Evolutionary conservation across 2,888 invertebrate species (phyloP).

Genomic region (Cinara cedri): DNA sequence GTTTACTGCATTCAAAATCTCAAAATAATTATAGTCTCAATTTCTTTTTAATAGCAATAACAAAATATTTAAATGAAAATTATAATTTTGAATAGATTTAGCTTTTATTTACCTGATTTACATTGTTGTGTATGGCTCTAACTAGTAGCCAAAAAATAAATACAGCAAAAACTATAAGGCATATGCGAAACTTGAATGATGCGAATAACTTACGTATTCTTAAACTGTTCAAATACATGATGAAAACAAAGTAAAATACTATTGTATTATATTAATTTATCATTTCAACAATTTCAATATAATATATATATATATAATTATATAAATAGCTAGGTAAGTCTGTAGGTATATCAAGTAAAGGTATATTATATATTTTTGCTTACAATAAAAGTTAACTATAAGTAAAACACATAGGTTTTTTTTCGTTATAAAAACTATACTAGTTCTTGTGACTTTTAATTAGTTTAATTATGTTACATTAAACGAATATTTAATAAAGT

Average conservation of each 20-base stretch:
- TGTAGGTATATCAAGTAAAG: not conserved
- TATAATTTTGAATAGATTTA: not conserved
- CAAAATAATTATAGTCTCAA: no score
- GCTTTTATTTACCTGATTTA: constrained; percentile 24
- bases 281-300: not conserved
- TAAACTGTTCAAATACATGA: constrained; percentile 6
- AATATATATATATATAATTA: no score
- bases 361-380: not conserved
- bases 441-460: no score
- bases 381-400: no score
- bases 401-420: no score
- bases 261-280: not conserved
- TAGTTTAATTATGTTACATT: no score
- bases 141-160: constrained; percentile 20
- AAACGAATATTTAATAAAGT: no score
- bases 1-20: no score
- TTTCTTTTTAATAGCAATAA: no score
- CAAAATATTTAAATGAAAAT: not conserved
- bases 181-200: constrained; percentile 22
- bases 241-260: not conserved
- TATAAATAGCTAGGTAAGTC: no score
- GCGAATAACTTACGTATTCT: constrained; percentile 20
- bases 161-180: not conserved
- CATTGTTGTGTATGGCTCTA: not conserved
- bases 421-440: no score